These are phyloP conservation scores for Gyrodactylus salaris DNA, from an alignment of 1,140 invertebrate genomes.

Conservation along the genomic window DNA sequence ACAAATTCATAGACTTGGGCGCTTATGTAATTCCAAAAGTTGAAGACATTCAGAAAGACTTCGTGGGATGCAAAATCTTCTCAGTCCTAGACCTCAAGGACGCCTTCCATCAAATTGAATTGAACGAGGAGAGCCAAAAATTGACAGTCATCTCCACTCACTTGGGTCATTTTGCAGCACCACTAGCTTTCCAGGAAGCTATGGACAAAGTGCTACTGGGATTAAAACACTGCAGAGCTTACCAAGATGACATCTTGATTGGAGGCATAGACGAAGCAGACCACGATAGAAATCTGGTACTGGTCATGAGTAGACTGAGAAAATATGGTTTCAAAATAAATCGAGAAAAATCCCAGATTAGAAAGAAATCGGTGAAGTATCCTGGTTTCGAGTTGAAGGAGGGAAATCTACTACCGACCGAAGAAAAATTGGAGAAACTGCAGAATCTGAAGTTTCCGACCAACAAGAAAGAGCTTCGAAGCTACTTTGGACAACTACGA, in stretches of 20 bases:
- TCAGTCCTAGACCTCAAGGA: slow-evolving; percentile 9
- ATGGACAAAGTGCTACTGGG: slow-evolving; percentile 10
- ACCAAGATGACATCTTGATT: slow-evolving; percentile 10
- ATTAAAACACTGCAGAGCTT: background rate
- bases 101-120: slow-evolving; percentile 8
- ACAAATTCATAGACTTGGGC: background rate
- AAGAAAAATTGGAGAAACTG: background rate
- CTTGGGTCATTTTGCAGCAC: slow-evolving; percentile 6
- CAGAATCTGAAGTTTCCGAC: no score
- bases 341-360: slow-evolving; percentile 11
- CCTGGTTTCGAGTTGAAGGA: slow-evolving; percentile 13
- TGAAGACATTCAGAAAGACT: slow-evolving; percentile 6
- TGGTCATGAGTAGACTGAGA: background rate
- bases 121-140: slow-evolving; percentile 6
- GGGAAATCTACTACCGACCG: background rate
- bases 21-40: slow-evolving; percentile 4
- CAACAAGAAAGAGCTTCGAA: no score
- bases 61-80: slow-evolving; percentile 8
- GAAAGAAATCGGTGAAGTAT: slow-evolving; percentile 11
- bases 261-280: slow-evolving; percentile 9
- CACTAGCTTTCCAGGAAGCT: slow-evolving; percentile 9
- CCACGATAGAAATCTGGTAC: slow-evolving; percentile 8
- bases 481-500: no score
- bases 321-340: slow-evolving; percentile 8
- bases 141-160: slow-evolving; percentile 7